These are phyloP conservation scores for Spilosoma lubricipeda DNA, from an alignment of 2,888 invertebrate species.

Conservation along the genomic window DNA sequence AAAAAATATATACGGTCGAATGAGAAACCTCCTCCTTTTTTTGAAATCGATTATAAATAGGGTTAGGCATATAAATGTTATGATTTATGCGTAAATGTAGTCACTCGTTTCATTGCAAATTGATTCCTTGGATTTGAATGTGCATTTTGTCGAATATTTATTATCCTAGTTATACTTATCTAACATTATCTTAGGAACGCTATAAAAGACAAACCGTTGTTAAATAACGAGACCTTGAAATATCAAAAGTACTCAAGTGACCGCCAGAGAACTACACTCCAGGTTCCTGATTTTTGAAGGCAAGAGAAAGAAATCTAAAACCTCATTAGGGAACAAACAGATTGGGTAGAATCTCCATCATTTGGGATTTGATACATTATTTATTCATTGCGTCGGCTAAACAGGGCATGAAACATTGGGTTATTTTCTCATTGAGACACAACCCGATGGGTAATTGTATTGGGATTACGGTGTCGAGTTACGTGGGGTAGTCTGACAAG, in stretches of 20 bases:
- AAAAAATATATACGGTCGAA: too few species aligned
- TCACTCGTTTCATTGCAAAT: too few species aligned
- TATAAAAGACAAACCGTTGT: not conserved
- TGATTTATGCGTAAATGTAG: too few species aligned
- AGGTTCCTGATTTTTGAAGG: not conserved
- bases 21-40: too few species aligned
- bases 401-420: constrained; percentile 68
- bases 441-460: constrained; percentile 67
- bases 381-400: constrained; percentile 54
- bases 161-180: too few species aligned
- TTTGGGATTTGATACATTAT: constrained; percentile 48
- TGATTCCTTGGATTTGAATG: too few species aligned
- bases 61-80: too few species aligned
- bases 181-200: not conserved
- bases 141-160: too few species aligned
- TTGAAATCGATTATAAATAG: too few species aligned
- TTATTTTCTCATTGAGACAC: constrained; percentile 76
- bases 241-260: not conserved
- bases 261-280: not conserved
- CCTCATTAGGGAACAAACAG: constrained; percentile 32
- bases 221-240: not conserved
- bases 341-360: constrained; percentile 28
- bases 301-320: constrained; percentile 42
- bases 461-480: constrained; percentile 73
- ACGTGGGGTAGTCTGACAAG: constrained; percentile 57